Base-by-base conservation (phyloP, 1,140 invertebrate species). In the Lepidurus arcticus region DNA sequence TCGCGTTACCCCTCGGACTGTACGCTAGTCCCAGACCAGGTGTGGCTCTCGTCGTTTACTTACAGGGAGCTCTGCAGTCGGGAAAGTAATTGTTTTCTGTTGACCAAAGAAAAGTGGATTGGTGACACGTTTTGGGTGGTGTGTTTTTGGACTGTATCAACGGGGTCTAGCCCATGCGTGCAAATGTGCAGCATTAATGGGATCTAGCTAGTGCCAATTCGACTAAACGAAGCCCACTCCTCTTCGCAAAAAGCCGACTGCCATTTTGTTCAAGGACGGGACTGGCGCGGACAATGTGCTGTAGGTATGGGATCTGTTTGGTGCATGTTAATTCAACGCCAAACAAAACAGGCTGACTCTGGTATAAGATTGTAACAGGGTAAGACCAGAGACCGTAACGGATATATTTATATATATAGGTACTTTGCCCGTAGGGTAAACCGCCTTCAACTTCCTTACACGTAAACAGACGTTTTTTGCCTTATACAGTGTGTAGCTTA, bases 41-140 rank as follows among this genome's bases (percentile, higher is more conserved):
- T 65, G 53, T 65, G 53, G 53, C 53, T 21, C 53, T 65, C 21
- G 53, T 7, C 13, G 53, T 65, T 65, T 65, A 7, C 53, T 16
- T 65, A 16, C 53, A n/a, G 53, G 13, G 21, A 21, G 16, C 21
- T 65, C 21, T n/a, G n/a, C 16, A 21, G 53, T 4, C 53, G 53
- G 53, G 53, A 16, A 65, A 65, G 7, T 65, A 11, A 65, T 65
- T 65, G 8, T 16, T 65, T 65, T 65, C 21, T 65, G 7, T 13
- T 47, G 16, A 9, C 45, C 16, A 65, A 9, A 65, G 21, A 65
- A 65, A 65, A 65, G 16, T 13, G 16, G 53, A 65, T 65, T 65
- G 53, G 53, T 65, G 53, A 65, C 53, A 65, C 21, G 53, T 65
- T 65, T 65, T 65, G 53, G 53, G 53, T 65, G 53, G 53, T 65